Conservation (phyloP, 1,140 invertebrate genomes). For the Steinernema feltiae region DNA sequence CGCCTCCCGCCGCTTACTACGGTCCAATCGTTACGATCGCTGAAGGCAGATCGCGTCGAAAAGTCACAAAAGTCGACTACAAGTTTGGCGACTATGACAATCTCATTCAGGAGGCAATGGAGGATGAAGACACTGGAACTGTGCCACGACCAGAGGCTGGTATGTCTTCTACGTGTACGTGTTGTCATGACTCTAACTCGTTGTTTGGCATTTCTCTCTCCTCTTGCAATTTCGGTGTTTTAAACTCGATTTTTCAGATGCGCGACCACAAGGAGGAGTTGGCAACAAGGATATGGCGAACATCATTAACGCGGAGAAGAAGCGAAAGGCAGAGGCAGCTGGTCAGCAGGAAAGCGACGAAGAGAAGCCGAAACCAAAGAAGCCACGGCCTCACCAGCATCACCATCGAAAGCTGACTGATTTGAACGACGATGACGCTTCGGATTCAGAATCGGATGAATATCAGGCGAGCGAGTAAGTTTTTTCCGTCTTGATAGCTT, state of each 20-base stretch:
- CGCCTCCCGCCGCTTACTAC: background rate
- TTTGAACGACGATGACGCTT: background rate
- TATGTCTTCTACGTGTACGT: background rate
- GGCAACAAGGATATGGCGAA: constrained; percentile 33
- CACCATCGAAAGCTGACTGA: background rate
- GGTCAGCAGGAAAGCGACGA: constrained; percentile 18
- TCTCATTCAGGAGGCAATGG: constrained; percentile 41
- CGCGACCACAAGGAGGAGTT: background rate
- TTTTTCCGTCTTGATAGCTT: background rate
- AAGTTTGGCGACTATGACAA: constrained; percentile 52
- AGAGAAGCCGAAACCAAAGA: constrained; percentile 1
- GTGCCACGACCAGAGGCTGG: no score
- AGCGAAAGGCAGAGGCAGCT: constrained; percentile 22
- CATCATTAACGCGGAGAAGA: constrained; percentile 32
- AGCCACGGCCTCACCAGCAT: background rate
- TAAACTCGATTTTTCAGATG: background rate
- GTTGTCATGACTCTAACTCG: background rate
- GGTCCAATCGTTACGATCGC: constrained; percentile 50
- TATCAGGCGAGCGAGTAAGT: background rate
- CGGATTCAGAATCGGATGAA: background rate
- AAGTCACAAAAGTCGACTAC: constrained; percentile 48
- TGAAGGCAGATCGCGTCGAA: constrained; percentile 44
- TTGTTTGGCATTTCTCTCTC: background rate
- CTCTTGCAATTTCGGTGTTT: background rate
- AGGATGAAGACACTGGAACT: constrained; percentile 23